Evolutionary conservation across 2,888 invertebrate genomes (phyloP).

Genomic region (Acronicta psi): DNA sequence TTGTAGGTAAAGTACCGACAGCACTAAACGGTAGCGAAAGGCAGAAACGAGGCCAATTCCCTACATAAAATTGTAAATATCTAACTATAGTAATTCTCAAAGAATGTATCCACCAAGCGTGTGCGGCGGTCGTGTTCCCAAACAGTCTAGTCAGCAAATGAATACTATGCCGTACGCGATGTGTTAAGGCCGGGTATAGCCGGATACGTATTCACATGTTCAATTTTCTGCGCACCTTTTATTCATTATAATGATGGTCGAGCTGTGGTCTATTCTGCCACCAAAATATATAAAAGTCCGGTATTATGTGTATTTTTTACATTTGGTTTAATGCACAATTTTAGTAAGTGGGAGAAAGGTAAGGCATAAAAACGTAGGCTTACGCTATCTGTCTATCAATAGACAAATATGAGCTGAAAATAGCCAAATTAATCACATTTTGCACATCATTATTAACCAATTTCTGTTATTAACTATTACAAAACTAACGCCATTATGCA

Average conservation of each 20-base stretch:
- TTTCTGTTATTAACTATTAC: background rate
- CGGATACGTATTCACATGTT: background rate
- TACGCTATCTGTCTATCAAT: no score
- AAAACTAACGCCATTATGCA: slow-evolving; percentile 28
- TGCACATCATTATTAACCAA: background rate
- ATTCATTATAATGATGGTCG: no score
- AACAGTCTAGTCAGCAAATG: slow-evolving; percentile 38
- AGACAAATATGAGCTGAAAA: no score
- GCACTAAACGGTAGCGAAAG: slow-evolving; percentile 10
- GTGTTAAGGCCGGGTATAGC: background rate
- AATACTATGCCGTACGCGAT: slow-evolving; percentile 44
- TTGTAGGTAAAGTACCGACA: slow-evolving; percentile 4
- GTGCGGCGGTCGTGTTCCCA: slow-evolving; percentile 19
- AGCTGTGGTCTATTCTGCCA: no score
- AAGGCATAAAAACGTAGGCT: no score
- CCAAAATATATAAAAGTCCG: no score
- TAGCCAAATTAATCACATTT: no score
- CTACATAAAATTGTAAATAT: slow-evolving; percentile 42
- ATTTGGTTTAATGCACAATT: no score
- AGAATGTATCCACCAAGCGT: slow-evolving; percentile 24
- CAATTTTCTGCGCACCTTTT: background rate
- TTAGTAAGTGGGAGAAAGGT: no score
- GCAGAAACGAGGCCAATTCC: slow-evolving; percentile 38
- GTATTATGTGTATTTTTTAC: no score
- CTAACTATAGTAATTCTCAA: slow-evolving; percentile 14